Evolutionary conservation across 2,113 vertebrate species (phyloP).

Genomic region (Odocoileus hemionus): DNA sequence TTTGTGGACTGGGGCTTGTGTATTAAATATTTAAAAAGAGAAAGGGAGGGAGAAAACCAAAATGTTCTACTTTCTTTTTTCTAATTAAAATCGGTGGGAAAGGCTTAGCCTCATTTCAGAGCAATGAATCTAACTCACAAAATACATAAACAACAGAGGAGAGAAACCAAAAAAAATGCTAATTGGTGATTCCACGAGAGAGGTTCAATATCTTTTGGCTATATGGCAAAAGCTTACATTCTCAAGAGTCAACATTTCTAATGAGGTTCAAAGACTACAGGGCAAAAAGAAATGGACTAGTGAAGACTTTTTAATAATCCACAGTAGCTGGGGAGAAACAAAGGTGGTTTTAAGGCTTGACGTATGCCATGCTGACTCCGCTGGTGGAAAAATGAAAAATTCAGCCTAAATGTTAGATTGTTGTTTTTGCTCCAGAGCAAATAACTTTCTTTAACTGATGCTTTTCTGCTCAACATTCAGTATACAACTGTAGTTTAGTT

Average conservation of each 20-base stretch:
- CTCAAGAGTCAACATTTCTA: slow-evolving; percentile 64
- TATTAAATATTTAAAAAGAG: slow-evolving; percentile 52
- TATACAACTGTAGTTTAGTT: neutral
- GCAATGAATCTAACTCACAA: neutral
- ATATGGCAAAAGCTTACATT: slow-evolving; percentile 38
- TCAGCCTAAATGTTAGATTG: neutral
- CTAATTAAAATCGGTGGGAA: neutral
- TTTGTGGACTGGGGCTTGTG: neutral
- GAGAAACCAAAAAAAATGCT: slow-evolving; percentile 34
- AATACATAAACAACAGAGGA: neutral
- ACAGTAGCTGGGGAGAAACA: slow-evolving; percentile 49
- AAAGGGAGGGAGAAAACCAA: neutral
- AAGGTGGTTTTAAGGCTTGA: slow-evolving; percentile 13
- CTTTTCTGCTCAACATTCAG: neutral
- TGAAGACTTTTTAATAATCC: slow-evolving; percentile 65
- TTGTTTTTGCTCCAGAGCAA: neutral
- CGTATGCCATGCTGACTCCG: neutral
- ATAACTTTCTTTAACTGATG: neutral
- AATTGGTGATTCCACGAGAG: slow-evolving; percentile 52
- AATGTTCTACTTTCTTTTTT: neutral
- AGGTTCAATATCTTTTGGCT: slow-evolving; percentile 40
- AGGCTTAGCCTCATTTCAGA: neutral
- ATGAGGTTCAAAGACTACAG: slow-evolving; percentile 64
- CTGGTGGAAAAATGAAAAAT: neutral
- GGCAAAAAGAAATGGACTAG: slow-evolving; percentile 53